phyloP scores from a whole-genome alignment of 2,797 vertebrate species.

The Streptopelia turtur region DNA sequence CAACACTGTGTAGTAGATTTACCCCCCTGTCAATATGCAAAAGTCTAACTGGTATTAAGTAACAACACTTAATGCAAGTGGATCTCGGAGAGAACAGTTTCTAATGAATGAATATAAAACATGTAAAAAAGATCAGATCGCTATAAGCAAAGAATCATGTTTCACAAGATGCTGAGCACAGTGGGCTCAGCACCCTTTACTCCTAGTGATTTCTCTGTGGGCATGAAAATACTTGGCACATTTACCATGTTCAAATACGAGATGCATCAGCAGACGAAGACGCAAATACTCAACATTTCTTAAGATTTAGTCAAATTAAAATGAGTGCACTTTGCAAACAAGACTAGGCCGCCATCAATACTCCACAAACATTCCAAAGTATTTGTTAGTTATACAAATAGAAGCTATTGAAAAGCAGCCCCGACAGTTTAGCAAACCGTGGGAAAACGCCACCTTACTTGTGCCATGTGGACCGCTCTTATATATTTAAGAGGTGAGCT shows the following conservation, averaged over 20 bases:
- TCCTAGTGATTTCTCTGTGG: background rate
- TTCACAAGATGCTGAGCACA: background rate
- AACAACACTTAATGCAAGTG: background rate
- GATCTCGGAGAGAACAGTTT: background rate
- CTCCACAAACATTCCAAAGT: slow-evolving; percentile 40
- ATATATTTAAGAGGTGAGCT: background rate
- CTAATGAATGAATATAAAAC: background rate
- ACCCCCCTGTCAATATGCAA: background rate
- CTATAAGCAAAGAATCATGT: background rate
- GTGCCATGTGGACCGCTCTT: background rate
- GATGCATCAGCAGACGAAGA: background rate
- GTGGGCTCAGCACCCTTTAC: background rate
- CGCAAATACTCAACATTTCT: slow-evolving; percentile 3
- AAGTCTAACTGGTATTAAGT: background rate
- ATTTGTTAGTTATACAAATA: slow-evolving; percentile 12
- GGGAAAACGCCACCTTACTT: slow-evolving; percentile 28
- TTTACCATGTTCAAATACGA: background rate
- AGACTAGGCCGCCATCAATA: background rate
- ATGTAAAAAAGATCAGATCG: background rate
- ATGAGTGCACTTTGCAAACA: slow-evolving; percentile 42
- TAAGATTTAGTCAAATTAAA: slow-evolving; percentile 24
- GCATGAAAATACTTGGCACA: background rate
- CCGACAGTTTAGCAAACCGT: background rate
- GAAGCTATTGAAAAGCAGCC: background rate
- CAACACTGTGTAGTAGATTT: rapidly evolving